Percentiles rank a stretch among this genome's conserved stretches.
phyloP scores from a whole-genome alignment of 2,113 vertebrate genomes.

The Oryzias javanicus region DNA sequence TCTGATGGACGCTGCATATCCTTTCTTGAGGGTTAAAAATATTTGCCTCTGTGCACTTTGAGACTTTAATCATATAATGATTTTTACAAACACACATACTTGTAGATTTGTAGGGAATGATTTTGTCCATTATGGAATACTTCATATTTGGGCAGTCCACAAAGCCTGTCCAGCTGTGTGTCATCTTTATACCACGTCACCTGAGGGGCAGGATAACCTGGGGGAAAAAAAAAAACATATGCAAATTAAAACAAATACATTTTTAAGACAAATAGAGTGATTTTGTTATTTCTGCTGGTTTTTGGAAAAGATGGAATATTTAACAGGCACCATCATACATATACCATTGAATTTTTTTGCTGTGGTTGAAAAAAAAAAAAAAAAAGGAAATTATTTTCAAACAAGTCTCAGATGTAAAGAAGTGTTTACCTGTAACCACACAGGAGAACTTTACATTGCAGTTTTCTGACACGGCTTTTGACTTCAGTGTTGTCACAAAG shows the following conservation, averaged over 20 bases:
- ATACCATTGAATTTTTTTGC: no score
- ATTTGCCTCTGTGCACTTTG: no score
- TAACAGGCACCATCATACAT: no score
- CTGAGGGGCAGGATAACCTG: slow-evolving; percentile 89
- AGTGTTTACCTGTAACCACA: slow-evolving; percentile 87
- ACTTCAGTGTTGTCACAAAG: slow-evolving; percentile 92
- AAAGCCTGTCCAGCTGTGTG: slow-evolving; percentile 91
- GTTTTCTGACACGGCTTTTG: slow-evolving; percentile 88
- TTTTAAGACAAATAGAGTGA: no score
- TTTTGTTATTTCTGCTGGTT: no score
- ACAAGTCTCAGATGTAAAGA: not conserved
- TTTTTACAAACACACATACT: slow-evolving; percentile 75
- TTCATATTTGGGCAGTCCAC: slow-evolving; percentile 95
- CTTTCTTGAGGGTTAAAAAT: no score
- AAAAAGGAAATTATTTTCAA: no score
- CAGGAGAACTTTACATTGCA: slow-evolving; percentile 92
- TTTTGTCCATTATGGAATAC: slow-evolving; percentile 88
- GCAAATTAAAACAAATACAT: no score
- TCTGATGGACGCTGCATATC: no score
- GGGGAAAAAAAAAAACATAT: not conserved
- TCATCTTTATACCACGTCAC: slow-evolving; percentile 97
- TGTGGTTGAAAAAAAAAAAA: no score
- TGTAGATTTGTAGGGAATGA: slow-evolving; percentile 93
- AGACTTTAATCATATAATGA: no score
- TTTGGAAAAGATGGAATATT: no score